A percentile compares a stretch with the other conserved stretches of the same genome.
phyloP scores from a whole-genome alignment of 1,140 invertebrate genomes.

The Panonychus citri region DNA sequence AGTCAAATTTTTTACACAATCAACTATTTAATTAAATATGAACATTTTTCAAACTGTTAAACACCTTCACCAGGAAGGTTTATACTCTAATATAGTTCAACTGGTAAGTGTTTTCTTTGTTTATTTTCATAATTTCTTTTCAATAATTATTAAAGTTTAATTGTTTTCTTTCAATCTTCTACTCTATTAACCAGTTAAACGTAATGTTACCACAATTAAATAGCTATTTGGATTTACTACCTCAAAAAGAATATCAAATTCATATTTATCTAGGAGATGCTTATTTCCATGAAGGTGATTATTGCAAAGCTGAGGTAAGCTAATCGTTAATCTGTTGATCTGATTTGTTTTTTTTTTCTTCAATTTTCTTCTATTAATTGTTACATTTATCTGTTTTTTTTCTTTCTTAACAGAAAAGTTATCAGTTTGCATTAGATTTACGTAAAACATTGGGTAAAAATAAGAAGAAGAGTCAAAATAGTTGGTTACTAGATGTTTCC shows the following conservation, averaged over 20 bases:
- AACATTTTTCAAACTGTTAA: background rate
- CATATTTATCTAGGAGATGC: background rate
- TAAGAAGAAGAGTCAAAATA: background rate
- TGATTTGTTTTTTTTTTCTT: background rate
- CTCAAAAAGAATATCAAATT: background rate
- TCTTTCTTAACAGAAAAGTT: background rate
- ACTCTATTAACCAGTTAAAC: background rate
- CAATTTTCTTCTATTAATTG: background rate
- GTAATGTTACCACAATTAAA: background rate
- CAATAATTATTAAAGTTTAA: background rate
- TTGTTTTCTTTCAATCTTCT: background rate
- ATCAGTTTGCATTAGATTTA: background rate
- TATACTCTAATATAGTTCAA: background rate
- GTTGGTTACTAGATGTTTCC: conserved; percentile 10
- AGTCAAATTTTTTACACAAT: too few species aligned
- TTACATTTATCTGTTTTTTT: too few species aligned
- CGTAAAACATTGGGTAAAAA: background rate
- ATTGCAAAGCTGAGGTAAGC: background rate
- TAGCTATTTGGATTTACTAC: background rate
- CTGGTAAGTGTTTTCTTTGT: background rate
- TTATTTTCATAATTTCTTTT: background rate
- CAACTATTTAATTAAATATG: background rate
- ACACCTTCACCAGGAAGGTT: background rate
- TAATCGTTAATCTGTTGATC: background rate
- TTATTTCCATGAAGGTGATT: background rate